A percentile compares a stretch with the other conserved stretches of the same genome.
These are phyloP conservation scores for Acipenser transmontanus DNA, from an alignment of 2,797 vertebrate species.

Conservation along the genomic window DNA sequence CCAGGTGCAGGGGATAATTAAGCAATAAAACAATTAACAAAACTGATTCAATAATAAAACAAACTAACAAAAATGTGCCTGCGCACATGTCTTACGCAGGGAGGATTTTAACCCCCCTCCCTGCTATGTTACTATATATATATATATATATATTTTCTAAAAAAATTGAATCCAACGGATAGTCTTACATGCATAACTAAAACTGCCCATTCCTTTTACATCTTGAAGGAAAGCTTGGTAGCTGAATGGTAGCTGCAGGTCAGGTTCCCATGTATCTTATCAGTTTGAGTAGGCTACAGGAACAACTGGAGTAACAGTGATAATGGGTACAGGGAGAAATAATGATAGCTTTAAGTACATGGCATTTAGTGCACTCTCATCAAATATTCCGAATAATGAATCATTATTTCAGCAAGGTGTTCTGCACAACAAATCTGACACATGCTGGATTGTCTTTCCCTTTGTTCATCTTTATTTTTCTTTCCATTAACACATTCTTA, in stretches of 20 bases:
- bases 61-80: too few relatives aligned
- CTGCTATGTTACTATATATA: too few relatives aligned
- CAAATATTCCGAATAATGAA: constrained; percentile 18
- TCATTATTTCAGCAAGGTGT: constrained; percentile 16
- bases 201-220: neutral
- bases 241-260: constrained; percentile 17
- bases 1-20: too few relatives aligned
- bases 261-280: constrained; percentile 39
- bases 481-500: constrained; percentile 4
- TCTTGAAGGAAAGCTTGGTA: constrained; percentile 4
- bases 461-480: neutral
- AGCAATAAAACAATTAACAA: too few relatives aligned
- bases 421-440: neutral
- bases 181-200: too few relatives aligned
- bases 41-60: too few relatives aligned
- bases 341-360: constrained; percentile 24
- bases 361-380: constrained; percentile 16
- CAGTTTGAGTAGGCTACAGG: constrained; percentile 38
- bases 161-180: too few relatives aligned
- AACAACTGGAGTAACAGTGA: constrained; percentile 33
- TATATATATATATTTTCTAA: too few relatives aligned
- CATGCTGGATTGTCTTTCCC: too few relatives aligned
- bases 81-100: too few relatives aligned
- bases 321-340: constrained; percentile 30
- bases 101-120: too few relatives aligned